Conservation (phyloP, 2,113 vertebrate species). For the Hydropotes inermis region DNA sequence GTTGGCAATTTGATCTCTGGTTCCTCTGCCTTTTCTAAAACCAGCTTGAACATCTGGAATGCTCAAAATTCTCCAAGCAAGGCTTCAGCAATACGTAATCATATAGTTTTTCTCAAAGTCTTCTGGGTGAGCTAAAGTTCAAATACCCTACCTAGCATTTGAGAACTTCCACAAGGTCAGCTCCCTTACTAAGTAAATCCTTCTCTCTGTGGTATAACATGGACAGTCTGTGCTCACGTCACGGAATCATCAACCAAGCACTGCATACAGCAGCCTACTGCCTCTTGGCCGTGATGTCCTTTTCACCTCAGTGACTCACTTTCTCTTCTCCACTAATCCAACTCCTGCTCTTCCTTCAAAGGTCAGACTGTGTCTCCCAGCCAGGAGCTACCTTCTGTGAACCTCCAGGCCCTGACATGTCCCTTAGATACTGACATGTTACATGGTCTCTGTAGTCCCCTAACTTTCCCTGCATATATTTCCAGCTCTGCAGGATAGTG, state of each 20-base stretch:
- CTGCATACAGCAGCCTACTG: neutral
- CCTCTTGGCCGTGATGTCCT: neutral
- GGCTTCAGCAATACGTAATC: neutral
- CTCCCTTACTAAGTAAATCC: neutral
- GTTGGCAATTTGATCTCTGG: too few relatives aligned
- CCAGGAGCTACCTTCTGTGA: neutral
- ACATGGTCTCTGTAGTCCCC: neutral
- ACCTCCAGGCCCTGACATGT: neutral
- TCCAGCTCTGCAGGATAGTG: neutral
- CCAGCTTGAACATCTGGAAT: too few relatives aligned
- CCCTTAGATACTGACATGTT: neutral
- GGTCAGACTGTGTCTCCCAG: neutral
- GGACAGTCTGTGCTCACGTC: neutral
- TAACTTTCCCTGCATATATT: neutral
- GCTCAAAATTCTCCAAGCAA: too few relatives aligned
- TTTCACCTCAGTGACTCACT: neutral
- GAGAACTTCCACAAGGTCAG: neutral
- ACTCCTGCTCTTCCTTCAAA: neutral
- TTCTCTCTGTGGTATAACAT: neutral
- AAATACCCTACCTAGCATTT: neutral
- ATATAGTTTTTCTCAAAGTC: neutral
- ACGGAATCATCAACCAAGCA: neutral
- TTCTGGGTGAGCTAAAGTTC: neutral
- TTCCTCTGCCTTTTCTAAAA: too few relatives aligned
- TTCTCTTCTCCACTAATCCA: neutral